Conservation (phyloP, 1,140 invertebrate species). For the Camponotus floridanus region DNA sequence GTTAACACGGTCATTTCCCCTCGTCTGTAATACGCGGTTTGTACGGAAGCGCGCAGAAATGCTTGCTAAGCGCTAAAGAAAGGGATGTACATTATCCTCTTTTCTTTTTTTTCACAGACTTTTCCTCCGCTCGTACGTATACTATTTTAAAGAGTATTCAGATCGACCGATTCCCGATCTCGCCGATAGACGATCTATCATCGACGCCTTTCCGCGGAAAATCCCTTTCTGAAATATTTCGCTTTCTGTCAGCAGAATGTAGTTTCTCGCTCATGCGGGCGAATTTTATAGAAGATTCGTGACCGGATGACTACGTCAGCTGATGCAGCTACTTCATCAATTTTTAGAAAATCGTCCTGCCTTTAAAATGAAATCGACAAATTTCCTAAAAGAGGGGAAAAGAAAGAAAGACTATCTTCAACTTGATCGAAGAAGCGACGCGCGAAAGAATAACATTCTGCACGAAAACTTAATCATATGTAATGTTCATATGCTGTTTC, state of each 20-base stretch:
- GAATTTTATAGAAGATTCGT: slow-evolving; percentile 43
- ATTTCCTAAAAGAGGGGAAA: not conserved
- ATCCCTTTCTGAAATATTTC: slow-evolving; percentile 57
- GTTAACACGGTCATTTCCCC: slow-evolving; percentile 37
- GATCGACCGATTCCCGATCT: slow-evolving; percentile 26
- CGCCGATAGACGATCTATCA: not conserved
- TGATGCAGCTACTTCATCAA: slow-evolving; percentile 51
- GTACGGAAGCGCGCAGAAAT: slow-evolving; percentile 2
- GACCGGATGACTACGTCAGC: slow-evolving; percentile 41
- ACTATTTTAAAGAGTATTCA: slow-evolving; percentile 30
- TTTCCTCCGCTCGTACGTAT: not conserved
- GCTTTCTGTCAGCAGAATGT: slow-evolving; percentile 34
- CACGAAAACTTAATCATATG: not conserved
- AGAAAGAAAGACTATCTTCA: not conserved
- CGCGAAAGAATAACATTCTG: not conserved
- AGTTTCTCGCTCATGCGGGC: slow-evolving; percentile 62
- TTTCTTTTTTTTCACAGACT: not conserved
- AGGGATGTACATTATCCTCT: not conserved
- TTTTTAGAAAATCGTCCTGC: slow-evolving; percentile 51
- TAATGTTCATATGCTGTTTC: slow-evolving; percentile 18
- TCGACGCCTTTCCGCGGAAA: not conserved
- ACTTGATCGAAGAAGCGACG: not conserved
- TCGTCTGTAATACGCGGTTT: slow-evolving; percentile 10
- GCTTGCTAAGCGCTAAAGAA: slow-evolving; percentile 17
- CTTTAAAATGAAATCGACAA: slow-evolving; percentile 9